Evolutionary conservation across 2,888 invertebrate genomes (phyloP).

Genomic region (Drosophila emarginata): DNA sequence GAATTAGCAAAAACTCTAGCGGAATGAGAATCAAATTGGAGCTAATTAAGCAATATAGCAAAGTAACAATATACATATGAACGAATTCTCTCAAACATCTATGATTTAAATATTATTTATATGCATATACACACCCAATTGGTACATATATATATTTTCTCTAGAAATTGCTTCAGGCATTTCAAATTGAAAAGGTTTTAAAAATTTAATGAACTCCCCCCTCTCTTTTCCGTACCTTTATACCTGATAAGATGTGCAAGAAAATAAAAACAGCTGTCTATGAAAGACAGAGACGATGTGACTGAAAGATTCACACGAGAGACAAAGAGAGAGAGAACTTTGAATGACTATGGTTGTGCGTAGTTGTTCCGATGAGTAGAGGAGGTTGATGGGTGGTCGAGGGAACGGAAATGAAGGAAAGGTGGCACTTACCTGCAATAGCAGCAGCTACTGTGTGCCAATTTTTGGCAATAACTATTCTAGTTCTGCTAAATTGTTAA

Average conservation of each 20-base stretch:
- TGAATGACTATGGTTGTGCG: constrained; percentile 7
- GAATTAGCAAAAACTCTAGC: not conserved
- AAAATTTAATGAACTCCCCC: constrained; percentile 1
- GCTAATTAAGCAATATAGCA: not conserved
- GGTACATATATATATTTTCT: not conserved
- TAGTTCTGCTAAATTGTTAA: not conserved
- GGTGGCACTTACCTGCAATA: not conserved
- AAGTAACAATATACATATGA: not conserved
- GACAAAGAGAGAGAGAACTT: too few species aligned
- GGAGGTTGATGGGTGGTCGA: not conserved
- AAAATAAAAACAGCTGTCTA: constrained; percentile 9
- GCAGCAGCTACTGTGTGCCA: not conserved
- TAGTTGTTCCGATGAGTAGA: constrained; percentile 1
- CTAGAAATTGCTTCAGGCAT: not conserved
- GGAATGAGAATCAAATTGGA: not conserved
- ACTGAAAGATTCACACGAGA: too few species aligned
- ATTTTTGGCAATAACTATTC: not conserved
- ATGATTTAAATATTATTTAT: not conserved
- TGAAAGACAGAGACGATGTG: too few species aligned
- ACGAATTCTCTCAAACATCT: not conserved
- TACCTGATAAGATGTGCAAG: not conserved
- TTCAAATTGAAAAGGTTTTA: not conserved
- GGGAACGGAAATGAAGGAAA: not conserved
- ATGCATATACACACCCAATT: not conserved
- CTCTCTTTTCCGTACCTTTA: not conserved